Conservation (phyloP, 23 tunicate genomes). For the Phallusia fumigata region DNA sequence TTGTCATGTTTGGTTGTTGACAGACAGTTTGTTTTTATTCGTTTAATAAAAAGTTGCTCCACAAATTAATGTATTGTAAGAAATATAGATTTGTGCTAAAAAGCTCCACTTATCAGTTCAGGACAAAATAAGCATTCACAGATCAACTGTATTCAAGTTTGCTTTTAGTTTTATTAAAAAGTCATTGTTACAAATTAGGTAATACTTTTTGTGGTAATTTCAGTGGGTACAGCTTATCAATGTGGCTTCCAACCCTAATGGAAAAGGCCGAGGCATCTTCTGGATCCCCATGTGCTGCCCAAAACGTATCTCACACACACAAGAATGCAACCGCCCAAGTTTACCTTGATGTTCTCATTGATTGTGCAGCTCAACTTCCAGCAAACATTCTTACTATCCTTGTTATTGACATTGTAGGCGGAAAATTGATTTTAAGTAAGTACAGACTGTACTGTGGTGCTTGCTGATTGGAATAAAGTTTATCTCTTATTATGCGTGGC, state of each 20-base stretch:
- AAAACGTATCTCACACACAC: not conserved
- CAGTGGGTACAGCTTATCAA: slow-evolving; percentile 76
- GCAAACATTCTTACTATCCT: slow-evolving; percentile 53
- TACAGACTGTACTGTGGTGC: no score
- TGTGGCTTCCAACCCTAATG: slow-evolving; percentile 88
- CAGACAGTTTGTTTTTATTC: no score
- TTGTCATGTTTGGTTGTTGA: no score
- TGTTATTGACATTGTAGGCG: slow-evolving; percentile 76
- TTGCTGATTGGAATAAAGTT: no score
- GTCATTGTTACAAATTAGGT: not conserved
- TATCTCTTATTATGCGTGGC: not conserved
- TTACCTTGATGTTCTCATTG: slow-evolving; percentile 80
- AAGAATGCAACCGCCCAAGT: slow-evolving; percentile 12
- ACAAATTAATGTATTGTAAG: no score
- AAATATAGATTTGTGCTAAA: no score
- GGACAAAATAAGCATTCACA: no score
- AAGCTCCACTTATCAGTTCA: no score
- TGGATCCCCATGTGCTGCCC: slow-evolving; percentile 63
- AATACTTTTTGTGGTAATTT: not conserved
- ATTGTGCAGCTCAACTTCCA: slow-evolving; percentile 79
- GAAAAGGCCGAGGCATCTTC: slow-evolving; percentile 47
- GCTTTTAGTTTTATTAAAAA: no score
- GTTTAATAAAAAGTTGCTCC: no score
- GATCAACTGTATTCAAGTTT: no score
- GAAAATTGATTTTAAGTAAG: slow-evolving; percentile 52